Evolutionary conservation across 2,797 vertebrate species (phyloP).

Genomic region (Poecilia picta): DNA sequence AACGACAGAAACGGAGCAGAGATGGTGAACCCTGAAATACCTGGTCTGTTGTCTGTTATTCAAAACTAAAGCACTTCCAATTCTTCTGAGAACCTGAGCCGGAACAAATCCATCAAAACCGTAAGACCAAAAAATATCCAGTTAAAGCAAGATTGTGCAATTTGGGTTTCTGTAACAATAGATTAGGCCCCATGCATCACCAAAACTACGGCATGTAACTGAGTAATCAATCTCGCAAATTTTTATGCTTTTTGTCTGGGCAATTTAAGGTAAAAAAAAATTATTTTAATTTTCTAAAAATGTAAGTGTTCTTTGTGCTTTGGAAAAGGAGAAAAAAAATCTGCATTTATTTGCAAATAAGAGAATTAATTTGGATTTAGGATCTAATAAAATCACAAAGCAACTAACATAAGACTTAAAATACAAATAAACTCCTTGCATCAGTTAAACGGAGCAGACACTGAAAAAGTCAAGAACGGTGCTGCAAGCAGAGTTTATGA

Average conservation of each 20-base stretch:
- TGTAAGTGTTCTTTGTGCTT: background rate
- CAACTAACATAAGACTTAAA: background rate
- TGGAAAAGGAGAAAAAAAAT: background rate
- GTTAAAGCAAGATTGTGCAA: too few relatives aligned
- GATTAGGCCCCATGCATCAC: background rate
- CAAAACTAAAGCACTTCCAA: background rate
- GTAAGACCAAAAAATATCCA: background rate
- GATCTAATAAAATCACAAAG: background rate
- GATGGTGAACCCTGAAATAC: background rate
- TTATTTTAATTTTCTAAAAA: background rate
- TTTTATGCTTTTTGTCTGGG: background rate
- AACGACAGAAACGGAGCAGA: background rate
- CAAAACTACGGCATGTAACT: background rate
- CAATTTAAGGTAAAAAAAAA: background rate
- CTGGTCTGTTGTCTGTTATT: background rate
- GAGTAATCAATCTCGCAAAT: slow-evolving; percentile 6
- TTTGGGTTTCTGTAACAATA: background rate
- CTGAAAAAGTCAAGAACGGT: background rate
- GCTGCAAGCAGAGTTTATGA: background rate
- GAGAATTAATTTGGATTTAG: background rate
- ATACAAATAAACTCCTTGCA: background rate
- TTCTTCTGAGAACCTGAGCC: too few relatives aligned
- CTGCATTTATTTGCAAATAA: background rate
- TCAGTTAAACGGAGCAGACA: background rate
- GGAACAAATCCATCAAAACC: background rate